These are phyloP conservation scores for Myanophis thanlyinensis DNA, from an alignment of 2,113 vertebrate genomes.

Conservation along the genomic window DNA sequence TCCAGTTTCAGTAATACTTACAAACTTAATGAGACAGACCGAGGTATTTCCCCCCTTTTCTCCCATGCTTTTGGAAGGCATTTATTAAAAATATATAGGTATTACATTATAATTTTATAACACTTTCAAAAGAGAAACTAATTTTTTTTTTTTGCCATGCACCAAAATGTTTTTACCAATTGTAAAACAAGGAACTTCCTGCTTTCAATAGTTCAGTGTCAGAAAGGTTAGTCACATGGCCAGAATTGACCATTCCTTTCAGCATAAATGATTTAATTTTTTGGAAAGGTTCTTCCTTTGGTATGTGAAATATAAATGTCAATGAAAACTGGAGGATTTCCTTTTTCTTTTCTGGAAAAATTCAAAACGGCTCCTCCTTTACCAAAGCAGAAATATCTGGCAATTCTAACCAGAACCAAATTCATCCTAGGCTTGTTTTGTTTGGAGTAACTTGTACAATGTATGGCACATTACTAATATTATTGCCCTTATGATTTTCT, in stretches of 20 bases:
- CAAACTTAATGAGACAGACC: not conserved
- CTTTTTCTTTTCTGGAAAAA: conserved; percentile 38
- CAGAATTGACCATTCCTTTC: conserved; percentile 38
- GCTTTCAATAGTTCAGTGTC: conserved; percentile 20
- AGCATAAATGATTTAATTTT: conserved; percentile 18
- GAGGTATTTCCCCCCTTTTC: not conserved
- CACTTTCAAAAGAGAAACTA: conserved; percentile 2
- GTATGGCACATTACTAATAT: not conserved
- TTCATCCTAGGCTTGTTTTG: not conserved
- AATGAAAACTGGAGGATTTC: conserved; percentile 64
- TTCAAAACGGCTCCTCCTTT: conserved; percentile 38
- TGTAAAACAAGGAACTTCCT: conserved; percentile 32
- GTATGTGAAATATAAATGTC: conserved; percentile 43
- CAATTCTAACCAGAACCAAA: not conserved
- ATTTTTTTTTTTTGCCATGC: conserved; percentile 50
- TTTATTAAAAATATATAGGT: conserved; percentile 17
- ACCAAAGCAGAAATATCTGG: not conserved
- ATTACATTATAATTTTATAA: conserved; percentile 6
- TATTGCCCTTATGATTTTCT: not conserved
- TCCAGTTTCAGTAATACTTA: not conserved
- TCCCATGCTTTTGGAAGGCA: not conserved
- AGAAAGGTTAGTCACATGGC: not conserved
- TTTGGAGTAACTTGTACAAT: not conserved
- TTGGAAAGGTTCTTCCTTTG: conserved; percentile 34
- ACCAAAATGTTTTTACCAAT: not conserved